Evolutionary conservation across 2,797 vertebrate species (phyloP), one percentile per base, ranked within the genome.

Genomic region (Malurus leucopterus): DNA sequence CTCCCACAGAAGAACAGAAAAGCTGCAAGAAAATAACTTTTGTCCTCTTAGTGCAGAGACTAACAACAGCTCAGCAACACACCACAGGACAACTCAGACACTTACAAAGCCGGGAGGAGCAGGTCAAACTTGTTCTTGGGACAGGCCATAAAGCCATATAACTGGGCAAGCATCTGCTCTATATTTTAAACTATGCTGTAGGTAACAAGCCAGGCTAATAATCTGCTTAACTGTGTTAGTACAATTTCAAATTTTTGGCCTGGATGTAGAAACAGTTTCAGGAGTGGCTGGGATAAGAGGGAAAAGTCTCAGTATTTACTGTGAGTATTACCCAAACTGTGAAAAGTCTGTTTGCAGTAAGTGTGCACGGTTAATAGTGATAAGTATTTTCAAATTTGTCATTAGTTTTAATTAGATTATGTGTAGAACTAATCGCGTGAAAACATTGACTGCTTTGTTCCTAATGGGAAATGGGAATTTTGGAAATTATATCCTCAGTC

Each of bases 281-380:
- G 75, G 77, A 92, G 68, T 55, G 41, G 19, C 69, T 93, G 89
- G 89, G 83, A 74, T 92, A 30, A 92, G 89, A 94, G 88, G 83
- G 83, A 86, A 88, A 90, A 92, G 80, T 68, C 47, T 68, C 1
- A 0, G 15, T 38, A 55, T 86, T 81, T 73, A 27, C 40, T 55
- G n/a, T 29, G 20, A 78, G 32, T 89, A 40, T 44, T 87, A 85
- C 6, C 4, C 44, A 71, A 54, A 76, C 9, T 1, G 4, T 71
- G 27, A 36, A 36, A 69, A 63, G 21, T n/a, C 9, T 77, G 36
- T 68, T 61, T 86, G 63, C 1, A 5, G 19, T 73, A 54, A 75
- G 50, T 29, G 8, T 57, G 44, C 24, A 11, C 0, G 5, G 71
- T 93, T 92, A 92, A 73, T 41, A 54, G 32, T 15, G 43, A 54